Conservation (phyloP, 2,797 vertebrate species). For the Darevskia mixta region DNA sequence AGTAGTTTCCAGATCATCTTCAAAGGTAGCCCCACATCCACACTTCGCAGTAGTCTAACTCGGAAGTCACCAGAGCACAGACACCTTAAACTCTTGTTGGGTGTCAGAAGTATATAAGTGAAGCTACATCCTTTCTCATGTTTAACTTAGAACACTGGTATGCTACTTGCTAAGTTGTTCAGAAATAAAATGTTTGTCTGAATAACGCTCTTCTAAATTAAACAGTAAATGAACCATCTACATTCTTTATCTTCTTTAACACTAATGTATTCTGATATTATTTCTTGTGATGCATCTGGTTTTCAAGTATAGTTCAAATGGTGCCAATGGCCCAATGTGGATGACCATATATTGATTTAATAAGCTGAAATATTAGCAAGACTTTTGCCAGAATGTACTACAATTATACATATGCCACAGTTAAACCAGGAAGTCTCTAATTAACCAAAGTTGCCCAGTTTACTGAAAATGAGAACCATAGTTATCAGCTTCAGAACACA, state of each 20-base stretch:
- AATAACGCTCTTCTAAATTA: not conserved
- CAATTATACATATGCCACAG: not conserved
- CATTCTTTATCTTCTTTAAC: too few relatives aligned
- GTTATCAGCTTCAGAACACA: not conserved
- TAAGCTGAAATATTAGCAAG: not conserved
- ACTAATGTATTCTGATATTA: not conserved
- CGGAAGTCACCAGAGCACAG: too few relatives aligned
- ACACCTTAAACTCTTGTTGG: not conserved
- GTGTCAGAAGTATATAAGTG: not conserved
- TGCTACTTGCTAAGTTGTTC: not conserved
- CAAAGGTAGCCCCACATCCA: too few relatives aligned
- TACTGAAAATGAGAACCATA: not conserved
- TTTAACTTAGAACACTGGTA: not conserved
- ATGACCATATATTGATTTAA: not conserved
- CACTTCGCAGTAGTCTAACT: too few relatives aligned
- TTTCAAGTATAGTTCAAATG: not conserved
- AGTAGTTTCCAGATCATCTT: too few relatives aligned
- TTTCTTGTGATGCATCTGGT: not conserved
- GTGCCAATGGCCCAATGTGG: not conserved
- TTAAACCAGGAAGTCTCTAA: not conserved
- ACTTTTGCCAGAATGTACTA: not conserved
- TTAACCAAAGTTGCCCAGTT: not conserved
- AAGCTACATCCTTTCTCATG: not conserved
- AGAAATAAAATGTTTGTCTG: not conserved
- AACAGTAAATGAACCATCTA: not conserved